These are phyloP conservation scores for Arothron firmamentum DNA, from an alignment of 2,113 vertebrate species.

Conservation along the genomic window DNA sequence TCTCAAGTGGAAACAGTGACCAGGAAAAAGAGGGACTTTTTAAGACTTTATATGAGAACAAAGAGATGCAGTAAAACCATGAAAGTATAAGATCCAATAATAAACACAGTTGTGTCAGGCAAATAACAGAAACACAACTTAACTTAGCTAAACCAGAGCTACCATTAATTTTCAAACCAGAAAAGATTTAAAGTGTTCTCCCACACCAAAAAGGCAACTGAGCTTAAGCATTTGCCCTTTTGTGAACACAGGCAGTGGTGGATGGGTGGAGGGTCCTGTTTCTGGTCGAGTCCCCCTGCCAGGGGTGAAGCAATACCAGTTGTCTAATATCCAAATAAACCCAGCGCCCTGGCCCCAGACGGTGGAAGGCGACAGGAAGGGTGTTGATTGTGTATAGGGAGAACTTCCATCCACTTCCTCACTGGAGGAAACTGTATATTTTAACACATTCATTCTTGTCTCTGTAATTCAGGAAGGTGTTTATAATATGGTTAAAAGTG, in stretches of 20 bases:
- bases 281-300: conserved; percentile 23
- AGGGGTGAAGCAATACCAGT: conserved; percentile 17
- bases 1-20: conserved; percentile 36
- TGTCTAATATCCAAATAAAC: conserved; percentile 28
- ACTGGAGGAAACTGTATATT: conserved; percentile 42
- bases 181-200: not conserved
- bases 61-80: conserved; percentile 8
- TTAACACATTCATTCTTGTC: conserved; percentile 16
- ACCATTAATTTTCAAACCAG: conserved; percentile 30
- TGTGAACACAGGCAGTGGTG: conserved; percentile 16
- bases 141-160: conserved; percentile 6
- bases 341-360: conserved; percentile 39
- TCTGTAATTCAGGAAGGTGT: conserved; percentile 34
- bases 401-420: conserved; percentile 55
- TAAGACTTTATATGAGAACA: not conserved
- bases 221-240: conserved; percentile 58
- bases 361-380: conserved; percentile 67
- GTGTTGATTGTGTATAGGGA: conserved; percentile 49
- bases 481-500: conserved; percentile 5
- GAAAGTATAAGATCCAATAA: conserved; percentile 3
- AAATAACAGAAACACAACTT: conserved; percentile 9
- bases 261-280: conserved; percentile 8
- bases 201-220: no score
- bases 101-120: not conserved
- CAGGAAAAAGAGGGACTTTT: not conserved